phyloP scores from a whole-genome alignment of 2,113 vertebrate genomes.

The Atrichornis clamosus region DNA sequence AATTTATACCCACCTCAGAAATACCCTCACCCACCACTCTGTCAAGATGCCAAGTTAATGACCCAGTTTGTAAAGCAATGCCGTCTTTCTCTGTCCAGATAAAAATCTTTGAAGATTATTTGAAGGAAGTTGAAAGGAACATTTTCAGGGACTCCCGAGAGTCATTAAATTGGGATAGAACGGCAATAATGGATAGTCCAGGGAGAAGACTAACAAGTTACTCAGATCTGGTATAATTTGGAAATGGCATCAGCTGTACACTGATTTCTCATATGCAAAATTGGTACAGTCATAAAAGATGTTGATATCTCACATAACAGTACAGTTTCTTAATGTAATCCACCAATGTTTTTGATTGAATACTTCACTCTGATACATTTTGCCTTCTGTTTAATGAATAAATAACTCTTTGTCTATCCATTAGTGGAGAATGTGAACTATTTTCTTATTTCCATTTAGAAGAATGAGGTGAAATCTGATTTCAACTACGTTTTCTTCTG shows the following conservation, averaged over 20 bases:
- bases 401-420: background rate
- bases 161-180: background rate
- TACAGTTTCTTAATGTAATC: background rate
- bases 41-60: background rate
- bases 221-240: background rate
- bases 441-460: background rate
- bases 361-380: background rate
- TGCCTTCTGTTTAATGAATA: background rate
- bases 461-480: background rate
- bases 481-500: background rate
- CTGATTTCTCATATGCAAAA: background rate
- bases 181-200: background rate
- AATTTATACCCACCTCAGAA: background rate
- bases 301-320: background rate
- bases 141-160: background rate
- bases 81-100: background rate
- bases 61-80: background rate
- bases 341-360: background rate
- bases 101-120: background rate
- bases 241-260: background rate
- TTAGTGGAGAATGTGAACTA: background rate
- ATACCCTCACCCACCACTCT: background rate
- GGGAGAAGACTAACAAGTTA: background rate
- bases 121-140: background rate
- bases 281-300: background rate